A percentile compares a stretch with the other conserved stretches of the same genome.
Evolutionary conservation across 2,113 vertebrate genomes (phyloP).

Genomic region (Phodopus roborovskii): DNA sequence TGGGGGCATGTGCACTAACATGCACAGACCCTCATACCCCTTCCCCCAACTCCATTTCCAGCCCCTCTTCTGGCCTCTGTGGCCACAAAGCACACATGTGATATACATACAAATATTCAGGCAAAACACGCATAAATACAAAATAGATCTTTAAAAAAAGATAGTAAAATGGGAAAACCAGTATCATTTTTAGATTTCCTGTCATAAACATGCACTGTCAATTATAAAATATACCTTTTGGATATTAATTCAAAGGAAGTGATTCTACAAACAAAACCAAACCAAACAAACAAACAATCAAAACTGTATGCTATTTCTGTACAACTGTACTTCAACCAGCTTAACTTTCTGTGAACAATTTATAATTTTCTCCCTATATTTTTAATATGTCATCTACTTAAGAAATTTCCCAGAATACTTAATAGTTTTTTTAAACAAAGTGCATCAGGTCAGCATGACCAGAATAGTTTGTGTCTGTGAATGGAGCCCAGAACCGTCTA

Average conservation of each 20-base stretch:
- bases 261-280: neutral
- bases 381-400: slow-evolving; percentile 3
- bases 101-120: neutral
- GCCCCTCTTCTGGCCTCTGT: neutral
- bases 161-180: slow-evolving; percentile 27
- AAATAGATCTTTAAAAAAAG: neutral
- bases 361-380: neutral
- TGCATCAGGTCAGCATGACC: slow-evolving; percentile 55
- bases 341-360: slow-evolving; percentile 10
- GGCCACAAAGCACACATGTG: neutral
- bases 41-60: neutral
- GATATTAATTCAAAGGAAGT: neutral
- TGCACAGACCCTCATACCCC: neutral
- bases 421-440: slow-evolving; percentile 15
- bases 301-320: slow-evolving; percentile 3
- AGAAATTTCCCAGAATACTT: slow-evolving; percentile 59
- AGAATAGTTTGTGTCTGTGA: slow-evolving; percentile 65
- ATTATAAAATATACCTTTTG: slow-evolving; percentile 24
- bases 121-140: neutral
- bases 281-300: too few relatives aligned
- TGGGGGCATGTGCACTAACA: neutral
- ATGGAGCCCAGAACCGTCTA: slow-evolving; percentile 68
- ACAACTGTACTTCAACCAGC: neutral
- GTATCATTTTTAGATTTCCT: slow-evolving; percentile 29
- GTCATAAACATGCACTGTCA: neutral